phyloP scores from a whole-genome alignment of 2,113 vertebrate genomes.

The Eubucco bourcierii region DNA sequence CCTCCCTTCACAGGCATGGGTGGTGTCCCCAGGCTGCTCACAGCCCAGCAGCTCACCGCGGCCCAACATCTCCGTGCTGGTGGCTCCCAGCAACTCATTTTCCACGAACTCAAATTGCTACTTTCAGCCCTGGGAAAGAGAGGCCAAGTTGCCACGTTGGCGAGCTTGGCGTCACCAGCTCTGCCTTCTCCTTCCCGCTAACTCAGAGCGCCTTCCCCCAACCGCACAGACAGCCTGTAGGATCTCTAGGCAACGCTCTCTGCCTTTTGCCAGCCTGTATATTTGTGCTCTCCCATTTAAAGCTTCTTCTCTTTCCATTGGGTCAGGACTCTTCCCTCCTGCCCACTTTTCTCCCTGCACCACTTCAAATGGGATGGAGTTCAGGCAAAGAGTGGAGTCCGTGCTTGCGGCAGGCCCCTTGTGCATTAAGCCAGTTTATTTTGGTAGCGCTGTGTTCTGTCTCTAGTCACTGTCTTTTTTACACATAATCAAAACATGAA shows the following conservation, averaged over 20 bases:
- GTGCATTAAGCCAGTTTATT: constrained; percentile 55
- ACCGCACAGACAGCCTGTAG: not conserved
- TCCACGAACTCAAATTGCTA: not conserved
- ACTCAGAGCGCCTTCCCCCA: not conserved
- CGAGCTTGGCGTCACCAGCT: rapidly evolving
- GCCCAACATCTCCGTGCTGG: rapidly evolving
- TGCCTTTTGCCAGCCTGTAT: rapidly evolving
- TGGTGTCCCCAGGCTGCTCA: rapidly evolving
- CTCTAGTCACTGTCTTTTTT: constrained; percentile 64
- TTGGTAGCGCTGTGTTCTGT: constrained; percentile 55
- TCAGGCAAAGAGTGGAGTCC: constrained; percentile 35
- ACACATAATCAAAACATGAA: constrained; percentile 62
- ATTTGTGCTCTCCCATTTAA: constrained; percentile 13
- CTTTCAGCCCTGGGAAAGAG: not conserved
- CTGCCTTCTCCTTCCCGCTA: not conserved
- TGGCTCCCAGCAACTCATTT: not conserved
- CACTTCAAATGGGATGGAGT: constrained; percentile 56
- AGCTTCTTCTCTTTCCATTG: not conserved
- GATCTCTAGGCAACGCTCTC: not conserved
- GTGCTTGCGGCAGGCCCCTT: constrained; percentile 42
- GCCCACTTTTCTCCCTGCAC: constrained; percentile 22
- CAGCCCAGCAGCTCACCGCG: not conserved
- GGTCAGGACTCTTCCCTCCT: not conserved
- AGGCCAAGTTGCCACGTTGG: constrained; percentile 7
- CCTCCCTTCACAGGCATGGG: not conserved